Conservation (phyloP, 2,113 vertebrate genomes). For the Pituophis catenifer region DNA sequence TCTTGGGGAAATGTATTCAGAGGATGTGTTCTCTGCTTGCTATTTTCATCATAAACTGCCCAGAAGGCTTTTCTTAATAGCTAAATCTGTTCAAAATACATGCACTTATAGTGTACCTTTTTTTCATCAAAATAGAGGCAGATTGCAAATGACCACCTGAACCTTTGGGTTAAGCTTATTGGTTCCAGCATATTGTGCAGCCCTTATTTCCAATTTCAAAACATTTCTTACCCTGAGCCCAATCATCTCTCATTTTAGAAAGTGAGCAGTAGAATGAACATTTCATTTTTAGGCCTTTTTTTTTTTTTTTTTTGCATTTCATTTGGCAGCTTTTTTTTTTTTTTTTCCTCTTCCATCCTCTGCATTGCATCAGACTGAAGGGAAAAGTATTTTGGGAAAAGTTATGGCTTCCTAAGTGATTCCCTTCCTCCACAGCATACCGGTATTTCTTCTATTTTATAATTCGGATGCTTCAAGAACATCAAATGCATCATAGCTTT, state of each 20-base stretch:
- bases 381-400: neutral
- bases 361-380: neutral
- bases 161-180: neutral
- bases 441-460: constrained; percentile 4
- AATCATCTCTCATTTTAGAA: neutral
- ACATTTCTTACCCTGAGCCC: neutral
- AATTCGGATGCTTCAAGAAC: constrained; percentile 3
- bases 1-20: neutral
- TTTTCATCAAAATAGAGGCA: neutral
- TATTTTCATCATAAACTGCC: neutral
- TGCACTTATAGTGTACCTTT: neutral
- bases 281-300: neutral
- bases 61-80: neutral
- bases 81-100: neutral
- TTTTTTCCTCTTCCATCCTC: neutral
- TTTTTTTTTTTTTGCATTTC: neutral
- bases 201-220: neutral
- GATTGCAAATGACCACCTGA: neutral
- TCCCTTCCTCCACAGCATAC: neutral
- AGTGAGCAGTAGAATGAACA: neutral
- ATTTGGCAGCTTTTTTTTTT: neutral
- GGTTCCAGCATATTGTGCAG: neutral
- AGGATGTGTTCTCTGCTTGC: neutral
- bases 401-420: neutral
- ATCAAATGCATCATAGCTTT: constrained; percentile 38